These are phyloP conservation scores for Poeciliopsis prolifica DNA, from an alignment of 2,113 vertebrate species.

Conservation along the genomic window DNA sequence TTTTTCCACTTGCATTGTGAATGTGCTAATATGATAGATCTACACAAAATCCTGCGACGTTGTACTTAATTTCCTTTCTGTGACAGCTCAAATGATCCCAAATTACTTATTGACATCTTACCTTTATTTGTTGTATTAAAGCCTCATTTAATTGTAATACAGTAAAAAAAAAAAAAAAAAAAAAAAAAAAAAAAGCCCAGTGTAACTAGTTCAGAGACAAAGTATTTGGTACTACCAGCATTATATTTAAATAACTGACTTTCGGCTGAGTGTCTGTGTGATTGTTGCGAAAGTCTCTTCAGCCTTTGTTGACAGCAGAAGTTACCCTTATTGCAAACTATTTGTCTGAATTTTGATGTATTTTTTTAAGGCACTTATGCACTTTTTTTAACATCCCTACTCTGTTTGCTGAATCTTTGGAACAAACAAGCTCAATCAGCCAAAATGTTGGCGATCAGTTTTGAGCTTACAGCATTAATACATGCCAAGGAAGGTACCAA, in stretches of 20 bases:
- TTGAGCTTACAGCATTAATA: not conserved
- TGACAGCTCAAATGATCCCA: not conserved
- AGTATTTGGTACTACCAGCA: not conserved
- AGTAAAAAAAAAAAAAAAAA: not conserved
- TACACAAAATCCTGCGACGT: conserved; percentile 1
- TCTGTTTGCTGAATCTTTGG: conserved; percentile 15
- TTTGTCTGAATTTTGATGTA: not conserved
- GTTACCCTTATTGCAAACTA: not conserved
- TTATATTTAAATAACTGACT: not conserved
- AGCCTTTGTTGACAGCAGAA: not conserved
- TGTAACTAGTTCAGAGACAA: not conserved
- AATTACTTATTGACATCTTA: not conserved
- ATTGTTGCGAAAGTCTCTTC: not conserved
- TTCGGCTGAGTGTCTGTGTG: not conserved
- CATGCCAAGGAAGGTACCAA: not conserved
- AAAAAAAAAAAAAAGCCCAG: too few species aligned
- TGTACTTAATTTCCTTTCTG: conserved; percentile 9
- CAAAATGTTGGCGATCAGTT: not conserved
- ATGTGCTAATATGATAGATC: not conserved
- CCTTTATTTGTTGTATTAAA: not conserved
- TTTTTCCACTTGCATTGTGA: conserved; percentile 13
- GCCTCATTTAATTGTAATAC: not conserved
- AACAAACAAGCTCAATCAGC: not conserved
- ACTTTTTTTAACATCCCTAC: not conserved
- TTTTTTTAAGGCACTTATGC: not conserved